Conservation (phyloP, 2,113 vertebrate genomes). For the Calidris pygmaea region DNA sequence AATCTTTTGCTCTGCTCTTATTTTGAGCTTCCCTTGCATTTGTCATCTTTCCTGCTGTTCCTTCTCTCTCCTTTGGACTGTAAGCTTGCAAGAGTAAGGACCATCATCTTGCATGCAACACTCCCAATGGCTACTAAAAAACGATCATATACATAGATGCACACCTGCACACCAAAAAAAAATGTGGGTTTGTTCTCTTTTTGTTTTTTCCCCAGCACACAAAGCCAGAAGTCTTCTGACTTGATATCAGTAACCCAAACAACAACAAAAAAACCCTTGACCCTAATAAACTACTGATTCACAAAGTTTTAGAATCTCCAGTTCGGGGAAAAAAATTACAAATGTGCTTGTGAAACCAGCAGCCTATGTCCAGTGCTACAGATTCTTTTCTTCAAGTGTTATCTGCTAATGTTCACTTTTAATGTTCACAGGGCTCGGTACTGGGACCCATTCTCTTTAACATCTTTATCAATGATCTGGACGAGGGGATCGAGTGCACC, state of each 20-base stretch:
- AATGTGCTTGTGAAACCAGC: not conserved
- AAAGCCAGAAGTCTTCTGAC: not conserved
- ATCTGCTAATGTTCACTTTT: not conserved
- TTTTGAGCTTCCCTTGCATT: not conserved
- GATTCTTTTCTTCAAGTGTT: not conserved
- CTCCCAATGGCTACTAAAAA: not conserved
- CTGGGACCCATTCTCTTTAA: no score
- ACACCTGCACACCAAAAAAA: not conserved
- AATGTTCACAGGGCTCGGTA: no score
- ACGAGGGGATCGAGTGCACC: no score
- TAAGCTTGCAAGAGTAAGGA: not conserved
- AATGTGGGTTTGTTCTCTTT: not conserved
- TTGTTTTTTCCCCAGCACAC: not conserved
- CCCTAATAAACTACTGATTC: not conserved
- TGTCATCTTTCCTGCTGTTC: not conserved
- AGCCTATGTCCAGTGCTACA: accelerated
- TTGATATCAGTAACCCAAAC: not conserved
- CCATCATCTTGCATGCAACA: not conserved
- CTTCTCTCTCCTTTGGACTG: not conserved
- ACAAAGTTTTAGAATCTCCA: not conserved
- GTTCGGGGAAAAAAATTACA: not conserved
- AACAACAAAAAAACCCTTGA: not conserved
- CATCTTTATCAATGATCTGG: no score
- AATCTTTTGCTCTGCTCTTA: not conserved
- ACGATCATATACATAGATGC: not conserved